Evolutionary conservation across 30 jellyfish, hydroid and myxozoan species (phyloP).

Genomic region (Rhopilema esculentum): DNA sequence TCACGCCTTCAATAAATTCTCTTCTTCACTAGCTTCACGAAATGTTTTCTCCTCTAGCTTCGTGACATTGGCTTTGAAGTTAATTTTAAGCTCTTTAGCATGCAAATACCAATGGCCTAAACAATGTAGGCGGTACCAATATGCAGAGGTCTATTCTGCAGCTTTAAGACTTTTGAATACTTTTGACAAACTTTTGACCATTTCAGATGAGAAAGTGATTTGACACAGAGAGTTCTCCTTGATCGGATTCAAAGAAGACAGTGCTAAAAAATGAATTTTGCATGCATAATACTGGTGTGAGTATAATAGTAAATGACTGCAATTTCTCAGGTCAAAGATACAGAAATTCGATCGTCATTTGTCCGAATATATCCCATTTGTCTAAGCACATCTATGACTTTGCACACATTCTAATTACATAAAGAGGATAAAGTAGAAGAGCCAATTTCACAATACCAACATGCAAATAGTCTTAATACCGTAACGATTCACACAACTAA

Average conservation of each 20-base stretch:
- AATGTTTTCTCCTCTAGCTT: no score
- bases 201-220: background rate
- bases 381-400: background rate
- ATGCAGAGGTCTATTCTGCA: background rate
- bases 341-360: background rate
- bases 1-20: no score
- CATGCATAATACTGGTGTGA: background rate
- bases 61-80: no score
- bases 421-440: background rate
- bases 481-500: background rate
- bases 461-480: background rate
- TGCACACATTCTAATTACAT: background rate
- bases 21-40: no score
- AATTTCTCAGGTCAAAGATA: background rate
- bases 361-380: background rate
- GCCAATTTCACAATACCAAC: background rate
- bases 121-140: no score
- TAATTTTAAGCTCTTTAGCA: no score
- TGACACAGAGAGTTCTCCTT: background rate
- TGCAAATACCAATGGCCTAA: no score
- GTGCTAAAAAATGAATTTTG: background rate
- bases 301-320: background rate
- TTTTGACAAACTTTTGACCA: background rate
- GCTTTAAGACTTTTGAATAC: no score
- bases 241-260: background rate